Evolutionary conservation across 2,888 invertebrate species (phyloP), one percentile per base, ranked within the genome.

Genomic region (Desoria tigrina): DNA sequence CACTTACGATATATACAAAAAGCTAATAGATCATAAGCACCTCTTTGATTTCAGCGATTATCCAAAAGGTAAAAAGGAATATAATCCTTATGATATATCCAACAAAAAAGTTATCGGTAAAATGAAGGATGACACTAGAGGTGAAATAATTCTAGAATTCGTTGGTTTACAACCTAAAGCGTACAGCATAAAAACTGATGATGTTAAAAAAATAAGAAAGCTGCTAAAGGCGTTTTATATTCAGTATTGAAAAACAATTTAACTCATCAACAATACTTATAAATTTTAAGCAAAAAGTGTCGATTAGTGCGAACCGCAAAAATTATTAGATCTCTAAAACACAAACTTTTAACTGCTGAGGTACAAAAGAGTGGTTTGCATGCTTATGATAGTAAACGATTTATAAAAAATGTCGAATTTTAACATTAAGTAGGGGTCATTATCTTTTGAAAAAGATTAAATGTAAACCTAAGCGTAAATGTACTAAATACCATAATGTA

Each of bases 111-210:
- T 65, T 4, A 18, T 75, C 0, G 76, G 76, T 0, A 73, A 74
- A 42, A 69, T 76, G 66, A 77, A 78, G 59, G 77, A 78, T 55
- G 76, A 77, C 58, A 60, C 55, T 3, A 59, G 58, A 14, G 70
- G 69, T 1, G 51, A 56, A 27, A 65, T 68, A 26, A 62, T 74
- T 27, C 28, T 60, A 0, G 68, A 73, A 42, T 77, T 74, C 65
- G 65, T 73, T n/a, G n/a, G n/a, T n/a, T n/a, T n/a, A n/a, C n/a
- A n/a, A n/a, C n/a, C n/a, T n/a, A n/a, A n/a, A n/a, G n/a, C n/a
- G n/a, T n/a, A n/a, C n/a, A n/a, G n/a, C n/a, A n/a, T n/a, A n/a
- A n/a, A n/a, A n/a, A n/a, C n/a, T n/a, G n/a, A n/a, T n/a, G n/a
- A n/a, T n/a, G n/a, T n/a, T n/a, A n/a, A n/a, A n/a, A n/a, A 2